Percentiles rank a stretch among this genome's conserved stretches.
Evolutionary conservation across 2,113 vertebrate species (phyloP).

Genomic region (Axis porcinus): DNA sequence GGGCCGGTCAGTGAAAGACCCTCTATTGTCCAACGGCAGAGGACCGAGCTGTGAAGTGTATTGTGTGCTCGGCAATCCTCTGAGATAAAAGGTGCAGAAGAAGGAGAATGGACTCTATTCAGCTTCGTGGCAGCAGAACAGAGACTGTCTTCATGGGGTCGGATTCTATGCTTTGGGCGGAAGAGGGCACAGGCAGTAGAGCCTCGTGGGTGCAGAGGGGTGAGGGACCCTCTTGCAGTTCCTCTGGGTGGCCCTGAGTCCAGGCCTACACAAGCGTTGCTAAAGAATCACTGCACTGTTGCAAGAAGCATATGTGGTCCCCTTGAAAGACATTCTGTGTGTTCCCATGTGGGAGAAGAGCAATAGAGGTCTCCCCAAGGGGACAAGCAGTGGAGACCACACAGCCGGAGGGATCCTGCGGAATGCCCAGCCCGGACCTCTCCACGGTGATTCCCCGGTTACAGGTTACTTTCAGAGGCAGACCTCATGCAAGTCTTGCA

Average conservation of each 20-base stretch:
- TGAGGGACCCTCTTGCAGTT: neutral
- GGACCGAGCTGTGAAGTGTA: neutral
- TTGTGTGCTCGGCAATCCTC: neutral
- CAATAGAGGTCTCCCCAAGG: neutral
- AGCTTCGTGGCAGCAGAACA: slow-evolving; percentile 50
- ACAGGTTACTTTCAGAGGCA: neutral
- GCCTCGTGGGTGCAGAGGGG: neutral
- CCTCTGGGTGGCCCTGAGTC: neutral
- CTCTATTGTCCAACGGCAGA: slow-evolving; percentile 22
- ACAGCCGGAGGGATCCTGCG: neutral
- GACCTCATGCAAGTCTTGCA: neutral
- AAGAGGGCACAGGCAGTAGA: neutral
- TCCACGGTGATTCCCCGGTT: neutral
- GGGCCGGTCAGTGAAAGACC: slow-evolving; percentile 26
- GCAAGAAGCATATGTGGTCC: neutral
- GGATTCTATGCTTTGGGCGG: neutral
- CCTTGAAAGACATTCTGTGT: neutral
- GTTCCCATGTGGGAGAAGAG: neutral
- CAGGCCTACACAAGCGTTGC: neutral
- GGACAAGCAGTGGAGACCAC: neutral
- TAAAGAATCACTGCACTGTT: slow-evolving; percentile 21
- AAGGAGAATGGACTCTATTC: slow-evolving; percentile 55
- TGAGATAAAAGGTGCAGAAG: slow-evolving; percentile 62
- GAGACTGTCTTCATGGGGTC: slow-evolving; percentile 50
- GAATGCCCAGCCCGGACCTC: neutral